These are phyloP conservation scores for Bufo bufo DNA, from an alignment of 2,113 vertebrate species.

Conservation along the genomic window DNA sequence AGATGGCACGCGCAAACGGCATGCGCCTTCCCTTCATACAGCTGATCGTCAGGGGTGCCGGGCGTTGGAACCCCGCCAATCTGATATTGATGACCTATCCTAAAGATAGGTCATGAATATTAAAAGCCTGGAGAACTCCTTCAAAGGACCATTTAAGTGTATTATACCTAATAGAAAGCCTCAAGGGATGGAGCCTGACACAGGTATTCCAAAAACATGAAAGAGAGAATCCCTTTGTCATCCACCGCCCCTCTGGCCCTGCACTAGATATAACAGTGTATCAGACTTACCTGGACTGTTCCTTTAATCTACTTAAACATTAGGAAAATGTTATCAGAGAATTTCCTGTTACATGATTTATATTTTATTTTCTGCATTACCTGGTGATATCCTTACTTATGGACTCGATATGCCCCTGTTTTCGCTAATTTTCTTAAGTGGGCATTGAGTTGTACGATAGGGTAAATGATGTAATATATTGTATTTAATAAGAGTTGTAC, in stretches of 20 bases:
- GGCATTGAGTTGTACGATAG: constrained; percentile 19
- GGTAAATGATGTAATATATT: constrained; percentile 45
- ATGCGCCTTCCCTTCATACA: too few species aligned
- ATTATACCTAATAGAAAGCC: neutral
- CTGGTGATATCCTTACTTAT: neutral
- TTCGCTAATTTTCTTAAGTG: constrained; percentile 22
- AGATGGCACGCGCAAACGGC: too few species aligned
- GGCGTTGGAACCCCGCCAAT: too few species aligned
- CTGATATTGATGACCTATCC: too few species aligned
- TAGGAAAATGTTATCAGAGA: neutral
- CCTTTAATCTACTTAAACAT: neutral
- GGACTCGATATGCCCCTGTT: neutral
- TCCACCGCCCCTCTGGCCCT: neutral
- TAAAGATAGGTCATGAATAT: too few species aligned
- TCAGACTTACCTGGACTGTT: neutral
- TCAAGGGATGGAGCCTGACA: neutral
- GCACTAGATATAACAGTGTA: neutral
- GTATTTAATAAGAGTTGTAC: constrained; percentile 51
- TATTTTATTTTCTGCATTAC: neutral
- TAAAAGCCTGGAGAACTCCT: too few species aligned
- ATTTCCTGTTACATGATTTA: neutral
- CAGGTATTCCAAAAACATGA: neutral
- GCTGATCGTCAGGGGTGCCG: too few species aligned
- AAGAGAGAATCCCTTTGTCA: neutral
- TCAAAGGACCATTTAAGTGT: neutral